These are phyloP conservation scores for Chrysomallon squamiferum DNA, from an alignment of 1,140 invertebrate species.

Conservation along the genomic window DNA sequence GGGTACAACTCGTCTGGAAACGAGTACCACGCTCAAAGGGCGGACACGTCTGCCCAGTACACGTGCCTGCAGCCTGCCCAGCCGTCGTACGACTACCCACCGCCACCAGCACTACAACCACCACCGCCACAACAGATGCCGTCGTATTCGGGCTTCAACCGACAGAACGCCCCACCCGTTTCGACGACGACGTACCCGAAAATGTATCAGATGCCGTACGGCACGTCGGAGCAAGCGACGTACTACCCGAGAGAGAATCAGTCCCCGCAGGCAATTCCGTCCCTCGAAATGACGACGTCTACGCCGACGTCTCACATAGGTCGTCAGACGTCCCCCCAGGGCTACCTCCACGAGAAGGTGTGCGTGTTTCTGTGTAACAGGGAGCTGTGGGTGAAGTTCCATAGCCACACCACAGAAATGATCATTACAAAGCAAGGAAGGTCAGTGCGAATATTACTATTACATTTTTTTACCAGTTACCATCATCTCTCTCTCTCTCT, in stretches of 20 bases:
- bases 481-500: no score
- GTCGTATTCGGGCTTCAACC: not conserved
- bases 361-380: constrained; percentile 63
- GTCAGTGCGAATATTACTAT: constrained; percentile 70
- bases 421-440: constrained; percentile 99
- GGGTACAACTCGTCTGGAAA: no score
- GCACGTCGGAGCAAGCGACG: not conserved
- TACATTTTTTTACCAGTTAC: no score
- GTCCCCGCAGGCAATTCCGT: not conserved
- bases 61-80: not conserved
- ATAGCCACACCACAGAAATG: constrained; percentile 97
- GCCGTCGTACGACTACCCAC: not conserved
- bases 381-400: constrained; percentile 97
- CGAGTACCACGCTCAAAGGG: no score
- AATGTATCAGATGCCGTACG: not conserved
- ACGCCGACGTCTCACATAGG: not conserved
- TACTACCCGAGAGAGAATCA: not conserved
- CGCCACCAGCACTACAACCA: not conserved
- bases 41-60: not conserved
- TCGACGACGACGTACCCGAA: not conserved
- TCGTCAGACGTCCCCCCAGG: not conserved
- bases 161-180: not conserved
- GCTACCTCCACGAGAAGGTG: constrained; percentile 2
- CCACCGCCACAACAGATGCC: not conserved
- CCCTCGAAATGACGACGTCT: not conserved